These are phyloP conservation scores for Chymomyza procnemis DNA, from an alignment of 2,888 invertebrate species.

Conservation along the genomic window DNA sequence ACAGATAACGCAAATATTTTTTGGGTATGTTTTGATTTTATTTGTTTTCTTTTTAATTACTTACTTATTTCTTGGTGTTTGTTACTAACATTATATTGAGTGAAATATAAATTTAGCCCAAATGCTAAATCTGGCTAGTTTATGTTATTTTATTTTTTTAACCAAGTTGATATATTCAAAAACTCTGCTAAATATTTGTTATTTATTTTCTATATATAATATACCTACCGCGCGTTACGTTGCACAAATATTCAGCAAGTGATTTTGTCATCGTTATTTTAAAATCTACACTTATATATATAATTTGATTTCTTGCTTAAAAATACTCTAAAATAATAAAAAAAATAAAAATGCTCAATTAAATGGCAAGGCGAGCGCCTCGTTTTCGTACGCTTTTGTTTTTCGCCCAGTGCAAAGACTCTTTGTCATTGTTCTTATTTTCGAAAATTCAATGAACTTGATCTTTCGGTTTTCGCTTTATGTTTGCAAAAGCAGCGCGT, in stretches of 20 bases:
- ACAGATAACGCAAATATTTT: constrained; percentile 76
- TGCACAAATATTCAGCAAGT: constrained; percentile 42
- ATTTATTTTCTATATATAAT: background rate
- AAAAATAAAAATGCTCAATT: constrained; percentile 55
- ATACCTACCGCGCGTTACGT: constrained; percentile 23
- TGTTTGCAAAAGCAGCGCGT: constrained; percentile 36
- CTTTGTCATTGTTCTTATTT: constrained; percentile 24
- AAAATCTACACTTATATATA: constrained; percentile 55
- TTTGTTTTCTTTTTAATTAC: constrained; percentile 8
- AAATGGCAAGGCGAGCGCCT: constrained; percentile 42
- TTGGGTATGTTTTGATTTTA: constrained; percentile 74
- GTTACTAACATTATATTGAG: background rate
- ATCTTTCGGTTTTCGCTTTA: constrained; percentile 47
- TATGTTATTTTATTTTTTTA: no score
- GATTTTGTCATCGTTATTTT: constrained; percentile 77
- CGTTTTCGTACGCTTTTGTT: constrained; percentile 22
- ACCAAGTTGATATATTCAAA: no score
- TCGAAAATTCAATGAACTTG: constrained; percentile 74
- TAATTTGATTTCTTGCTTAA: constrained; percentile 36
- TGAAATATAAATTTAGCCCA: background rate
- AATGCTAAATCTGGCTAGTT: no score
- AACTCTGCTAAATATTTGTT: background rate
- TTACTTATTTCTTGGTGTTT: constrained; percentile 9
- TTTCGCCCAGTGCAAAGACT: constrained; percentile 40
- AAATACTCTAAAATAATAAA: constrained; percentile 11